Percentiles rank a stretch among this genome's conserved stretches.
phyloP scores from a whole-genome alignment of 2,113 vertebrate genomes.

The Heterocephalus glaber region DNA sequence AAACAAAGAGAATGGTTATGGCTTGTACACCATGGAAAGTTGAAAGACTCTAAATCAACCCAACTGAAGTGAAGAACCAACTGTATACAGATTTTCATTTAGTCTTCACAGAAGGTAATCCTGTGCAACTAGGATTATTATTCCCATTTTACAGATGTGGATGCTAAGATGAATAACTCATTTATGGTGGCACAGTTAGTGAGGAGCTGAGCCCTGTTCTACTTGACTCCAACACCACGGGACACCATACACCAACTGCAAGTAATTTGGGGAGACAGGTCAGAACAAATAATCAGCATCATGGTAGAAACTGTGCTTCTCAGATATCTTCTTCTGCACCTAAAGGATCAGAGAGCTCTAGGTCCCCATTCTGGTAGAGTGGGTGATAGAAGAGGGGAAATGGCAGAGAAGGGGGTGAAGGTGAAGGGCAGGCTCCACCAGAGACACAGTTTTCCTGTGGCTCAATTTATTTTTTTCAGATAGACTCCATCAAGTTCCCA shows the following conservation, averaged over 20 bases:
- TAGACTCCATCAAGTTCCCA: neutral
- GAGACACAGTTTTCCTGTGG: neutral
- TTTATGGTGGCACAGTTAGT: neutral
- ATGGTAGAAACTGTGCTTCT: neutral
- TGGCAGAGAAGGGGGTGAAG: too few relatives aligned
- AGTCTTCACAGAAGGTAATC: neutral
- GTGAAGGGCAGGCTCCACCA: neutral
- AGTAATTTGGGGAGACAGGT: neutral
- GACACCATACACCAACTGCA: neutral
- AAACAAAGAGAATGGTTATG: neutral
- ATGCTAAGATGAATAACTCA: neutral
- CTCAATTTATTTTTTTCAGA: neutral
- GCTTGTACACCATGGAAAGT: neutral
- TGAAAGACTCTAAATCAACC: neutral
- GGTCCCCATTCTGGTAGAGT: neutral
- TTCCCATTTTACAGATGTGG: neutral
- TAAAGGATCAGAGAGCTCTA: neutral
- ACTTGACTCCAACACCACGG: neutral
- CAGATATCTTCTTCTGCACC: neutral
- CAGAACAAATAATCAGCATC: neutral
- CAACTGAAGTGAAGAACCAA: neutral
- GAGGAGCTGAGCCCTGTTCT: neutral
- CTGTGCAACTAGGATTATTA: neutral
- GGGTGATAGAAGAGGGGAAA: neutral
- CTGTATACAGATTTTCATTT: neutral